Base-by-base conservation (phyloP, 2,797 vertebrate genomes). In the Ceryle rudis region DNA sequence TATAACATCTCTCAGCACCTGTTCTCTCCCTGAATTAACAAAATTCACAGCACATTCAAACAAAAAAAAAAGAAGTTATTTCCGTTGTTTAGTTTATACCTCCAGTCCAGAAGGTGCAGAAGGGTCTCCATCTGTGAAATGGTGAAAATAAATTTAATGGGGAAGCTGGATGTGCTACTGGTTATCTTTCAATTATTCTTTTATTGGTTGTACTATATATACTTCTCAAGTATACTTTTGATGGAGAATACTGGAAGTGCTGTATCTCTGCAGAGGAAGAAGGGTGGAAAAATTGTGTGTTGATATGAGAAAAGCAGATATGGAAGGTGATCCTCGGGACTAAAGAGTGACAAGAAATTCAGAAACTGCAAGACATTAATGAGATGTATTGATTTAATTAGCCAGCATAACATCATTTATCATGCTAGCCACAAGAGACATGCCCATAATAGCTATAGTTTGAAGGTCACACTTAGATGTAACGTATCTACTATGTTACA, bases 331-430 rank as follows among this genome's bases (percentile, higher is more conserved):
- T 69, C 83, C 70, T 47, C 25, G 54, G 65, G 75, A 86, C 35
- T 79, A 58, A 31, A 84, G 44, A 88, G 39, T 51, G 71, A 77
- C 84, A 81, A 94, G 86, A 90, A 86, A 58, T 74, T 44, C 35
- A 96, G 77, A 96, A 96, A 64, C 94, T 55, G 72, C 57, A 71
- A 88, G 77, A 81, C 91, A 75, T 93, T 97, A 95, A 95, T 89
- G 92, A 97, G 67, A 33, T 81, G 29, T 28, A 85, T 51, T 78
- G 82, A 97, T 95, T 97, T 89, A 97, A 95, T 97, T 96, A 96
- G 71, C 65, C 92, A 49, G 55, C 1, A 0, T 84, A 92, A 73
- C 51, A 91, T 83, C 70, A 94, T 96, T 97, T 93, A 94, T 97
- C 89, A 94, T 55, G 37, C 64, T 80, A 97, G 91, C 42, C 92